Conservation (phyloP, 2,888 invertebrate species). For the Caenorhabditis sp. region DNA sequence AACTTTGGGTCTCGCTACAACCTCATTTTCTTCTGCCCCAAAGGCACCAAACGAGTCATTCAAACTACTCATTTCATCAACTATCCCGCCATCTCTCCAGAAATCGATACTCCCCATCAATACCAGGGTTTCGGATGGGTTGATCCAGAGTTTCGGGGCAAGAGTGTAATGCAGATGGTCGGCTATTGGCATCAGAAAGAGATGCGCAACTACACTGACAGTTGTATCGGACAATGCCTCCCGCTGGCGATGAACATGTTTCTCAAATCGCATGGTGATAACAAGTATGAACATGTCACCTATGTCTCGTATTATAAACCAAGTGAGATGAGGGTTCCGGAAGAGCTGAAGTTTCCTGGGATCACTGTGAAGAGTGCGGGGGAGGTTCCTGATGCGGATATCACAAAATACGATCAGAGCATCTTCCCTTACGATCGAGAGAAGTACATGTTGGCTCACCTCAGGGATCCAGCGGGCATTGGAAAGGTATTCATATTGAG, state of each 20-base stretch:
- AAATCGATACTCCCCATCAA: neutral
- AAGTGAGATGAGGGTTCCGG: neutral
- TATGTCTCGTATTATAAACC: neutral
- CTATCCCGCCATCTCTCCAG: neutral
- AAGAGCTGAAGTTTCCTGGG: neutral
- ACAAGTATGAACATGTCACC: neutral
- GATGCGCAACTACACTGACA: neutral
- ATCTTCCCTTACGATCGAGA: conserved; percentile 30
- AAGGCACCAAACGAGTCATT: neutral
- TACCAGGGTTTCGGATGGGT: conserved; percentile 36
- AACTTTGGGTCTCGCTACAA: conserved; percentile 21
- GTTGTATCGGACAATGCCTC: neutral
- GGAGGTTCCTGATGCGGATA: conserved; percentile 33
- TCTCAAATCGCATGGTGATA: neutral
- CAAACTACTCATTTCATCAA: neutral
- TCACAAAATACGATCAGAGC: conserved; percentile 28
- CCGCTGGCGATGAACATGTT: neutral
- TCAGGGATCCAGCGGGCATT: conserved; percentile 29
- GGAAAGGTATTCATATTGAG: conserved; percentile 4
- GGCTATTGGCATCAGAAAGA: neutral
- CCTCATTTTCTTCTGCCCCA: neutral
- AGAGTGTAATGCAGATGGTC: neutral
- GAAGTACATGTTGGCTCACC: conserved; percentile 22
- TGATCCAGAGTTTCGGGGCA: conserved; percentile 10
- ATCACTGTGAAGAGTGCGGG: conserved; percentile 24